Percentiles rank a stretch among this genome's conserved stretches.
Conservation (phyloP, 2,113 vertebrate genomes). For the Mola mola region DNA sequence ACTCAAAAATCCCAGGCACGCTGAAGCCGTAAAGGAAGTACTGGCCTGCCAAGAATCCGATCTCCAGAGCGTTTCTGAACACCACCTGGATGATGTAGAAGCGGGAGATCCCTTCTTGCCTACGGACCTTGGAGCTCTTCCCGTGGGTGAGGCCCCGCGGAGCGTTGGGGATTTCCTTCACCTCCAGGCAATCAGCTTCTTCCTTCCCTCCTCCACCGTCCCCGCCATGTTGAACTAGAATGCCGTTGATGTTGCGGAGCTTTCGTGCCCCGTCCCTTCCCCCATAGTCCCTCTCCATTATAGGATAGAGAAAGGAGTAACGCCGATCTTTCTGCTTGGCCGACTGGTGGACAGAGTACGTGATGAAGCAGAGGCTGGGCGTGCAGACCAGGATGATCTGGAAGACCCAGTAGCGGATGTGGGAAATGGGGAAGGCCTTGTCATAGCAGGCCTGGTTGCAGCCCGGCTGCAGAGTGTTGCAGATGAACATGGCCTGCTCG, state of each 20-base stretch:
- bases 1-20: constrained; percentile 88
- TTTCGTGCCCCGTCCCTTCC: constrained; percentile 73
- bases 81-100: constrained; percentile 93
- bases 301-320: constrained; percentile 85
- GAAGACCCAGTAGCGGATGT: constrained; percentile 95
- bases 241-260: constrained; percentile 81
- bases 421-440: constrained; percentile 90
- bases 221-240: constrained; percentile 76
- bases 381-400: constrained; percentile 94
- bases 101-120: constrained; percentile 89
- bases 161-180: constrained; percentile 83
- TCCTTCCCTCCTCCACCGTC: constrained; percentile 77
- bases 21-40: constrained; percentile 91
- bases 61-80: constrained; percentile 90
- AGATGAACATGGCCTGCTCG: constrained; percentile 92
- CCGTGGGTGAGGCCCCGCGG: constrained; percentile 72
- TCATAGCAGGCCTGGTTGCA: constrained; percentile 94
- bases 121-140: constrained; percentile 81
- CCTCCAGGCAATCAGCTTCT: constrained; percentile 82
- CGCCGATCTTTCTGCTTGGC: constrained; percentile 88
- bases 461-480: constrained; percentile 90
- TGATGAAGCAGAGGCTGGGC: constrained; percentile 92
- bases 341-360: constrained; percentile 90
- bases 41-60: constrained; percentile 88
- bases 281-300: constrained; percentile 82